Conservation (phyloP, 2,888 invertebrate species). For the Smittia sp. region DNA sequence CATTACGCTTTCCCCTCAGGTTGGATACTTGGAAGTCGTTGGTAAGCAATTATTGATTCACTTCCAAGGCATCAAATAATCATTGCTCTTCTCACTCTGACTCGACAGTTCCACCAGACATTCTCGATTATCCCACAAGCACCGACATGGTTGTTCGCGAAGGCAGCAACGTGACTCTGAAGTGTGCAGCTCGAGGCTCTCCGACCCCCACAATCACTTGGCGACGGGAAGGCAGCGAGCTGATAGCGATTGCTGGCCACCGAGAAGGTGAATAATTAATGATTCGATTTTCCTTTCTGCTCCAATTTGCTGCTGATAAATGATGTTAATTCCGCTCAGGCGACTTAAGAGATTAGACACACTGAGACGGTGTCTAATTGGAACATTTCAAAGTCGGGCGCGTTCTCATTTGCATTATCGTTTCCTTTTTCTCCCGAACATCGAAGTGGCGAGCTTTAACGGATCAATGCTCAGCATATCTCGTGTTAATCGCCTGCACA, state of each 20-base stretch:
- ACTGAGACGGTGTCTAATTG: not conserved
- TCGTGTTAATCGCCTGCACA: conserved; percentile 71
- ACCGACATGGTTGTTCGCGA: conserved; percentile 84
- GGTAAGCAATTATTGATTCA: conserved; percentile 60
- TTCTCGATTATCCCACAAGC: conserved; percentile 78
- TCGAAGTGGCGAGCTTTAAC: conserved; percentile 62
- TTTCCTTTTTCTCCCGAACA: not conserved
- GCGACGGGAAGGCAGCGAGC: conserved; percentile 77
- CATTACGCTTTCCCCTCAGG: conserved; percentile 55
- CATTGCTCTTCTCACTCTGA: no score
- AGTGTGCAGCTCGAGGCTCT: conserved; percentile 85
- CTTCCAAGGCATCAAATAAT: not conserved
- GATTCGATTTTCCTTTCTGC: conserved; percentile 14
- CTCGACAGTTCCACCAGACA: conserved; percentile 76
- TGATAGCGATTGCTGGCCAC: conserved; percentile 67
- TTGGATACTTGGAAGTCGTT: conserved; percentile 81
- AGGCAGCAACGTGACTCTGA: conserved; percentile 78
- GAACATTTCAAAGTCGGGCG: conserved; percentile 16
- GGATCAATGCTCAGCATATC: conserved; percentile 70
- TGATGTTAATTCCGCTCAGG: not conserved
- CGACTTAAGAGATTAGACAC: not conserved
- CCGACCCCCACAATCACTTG: conserved; percentile 84
- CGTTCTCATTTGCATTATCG: conserved; percentile 20
- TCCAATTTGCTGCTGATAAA: not conserved
- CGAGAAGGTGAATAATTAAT: conserved; percentile 59